phyloP scores from a whole-genome alignment of 2,888 invertebrate species.

The Onchidella celtica region DNA sequence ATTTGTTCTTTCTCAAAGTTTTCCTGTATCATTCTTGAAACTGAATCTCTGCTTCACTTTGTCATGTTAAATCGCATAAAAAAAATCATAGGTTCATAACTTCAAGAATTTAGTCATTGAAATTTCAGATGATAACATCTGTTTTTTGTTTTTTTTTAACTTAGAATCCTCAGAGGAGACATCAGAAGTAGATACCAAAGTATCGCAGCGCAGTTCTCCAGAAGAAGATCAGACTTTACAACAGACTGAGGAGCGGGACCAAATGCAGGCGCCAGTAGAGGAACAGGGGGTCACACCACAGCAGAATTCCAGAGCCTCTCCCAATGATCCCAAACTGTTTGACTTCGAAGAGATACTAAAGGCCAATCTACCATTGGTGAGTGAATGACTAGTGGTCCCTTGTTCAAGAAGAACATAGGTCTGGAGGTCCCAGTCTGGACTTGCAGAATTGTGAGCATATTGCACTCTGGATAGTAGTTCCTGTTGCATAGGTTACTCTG shows the following conservation, averaged over 20 bases:
- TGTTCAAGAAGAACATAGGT: no score
- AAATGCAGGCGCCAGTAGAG: not conserved
- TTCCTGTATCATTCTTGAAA: no score
- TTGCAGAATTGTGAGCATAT: no score
- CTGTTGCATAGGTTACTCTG: no score
- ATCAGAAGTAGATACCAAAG: slow-evolving; percentile 22
- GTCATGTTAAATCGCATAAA: no score
- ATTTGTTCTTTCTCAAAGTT: no score
- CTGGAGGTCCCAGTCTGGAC: no score
- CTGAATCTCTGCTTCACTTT: no score
- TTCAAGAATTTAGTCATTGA: no score
- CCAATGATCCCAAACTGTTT: slow-evolving; percentile 30
- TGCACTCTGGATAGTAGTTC: no score
- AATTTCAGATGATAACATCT: no score
- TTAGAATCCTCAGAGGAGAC: slow-evolving; percentile 35
- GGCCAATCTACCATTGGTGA: slow-evolving; percentile 30
- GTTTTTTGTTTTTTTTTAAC: not conserved
- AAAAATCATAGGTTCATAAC: no score
- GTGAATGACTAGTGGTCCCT: not conserved
- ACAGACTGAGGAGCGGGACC: not conserved
- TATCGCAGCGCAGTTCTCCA: slow-evolving; percentile 41
- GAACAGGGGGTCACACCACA: not conserved
- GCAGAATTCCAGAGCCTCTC: not conserved
- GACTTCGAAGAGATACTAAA: slow-evolving; percentile 43
- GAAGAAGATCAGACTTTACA: slow-evolving; percentile 29